phyloP scores from a whole-genome alignment of 1,140 invertebrate species.

The Cotesia glomerata region DNA sequence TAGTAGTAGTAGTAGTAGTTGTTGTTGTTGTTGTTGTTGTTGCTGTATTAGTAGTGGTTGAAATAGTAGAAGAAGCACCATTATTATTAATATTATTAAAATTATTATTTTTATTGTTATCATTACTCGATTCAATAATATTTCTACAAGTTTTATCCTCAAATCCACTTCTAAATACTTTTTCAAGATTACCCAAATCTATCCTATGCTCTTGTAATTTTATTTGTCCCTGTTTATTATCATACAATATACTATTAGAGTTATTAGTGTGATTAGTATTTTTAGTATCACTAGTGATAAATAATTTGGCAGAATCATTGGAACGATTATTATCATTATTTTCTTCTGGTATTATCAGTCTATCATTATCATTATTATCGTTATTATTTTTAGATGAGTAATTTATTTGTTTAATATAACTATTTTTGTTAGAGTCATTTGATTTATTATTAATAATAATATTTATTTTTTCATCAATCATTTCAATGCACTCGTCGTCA shows the following conservation, averaged over 20 bases:
- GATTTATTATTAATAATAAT: not conserved
- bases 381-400: conserved; percentile 6
- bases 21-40: too few relatives aligned
- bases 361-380: conserved; percentile 24
- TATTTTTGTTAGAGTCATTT: conserved; percentile 9
- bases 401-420: conserved; percentile 8
- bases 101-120: conserved; percentile 18
- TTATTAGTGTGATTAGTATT: not conserved
- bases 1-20: too few relatives aligned
- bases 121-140: conserved; percentile 41
- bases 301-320: conserved; percentile 7
- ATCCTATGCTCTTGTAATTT: conserved; percentile 52
- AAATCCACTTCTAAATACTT: conserved; percentile 49
- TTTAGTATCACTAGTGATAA: conserved; percentile 12
- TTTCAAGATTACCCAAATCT: conserved; percentile 54
- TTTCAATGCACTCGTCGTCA: conserved; percentile 41
- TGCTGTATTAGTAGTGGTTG: too few relatives aligned
- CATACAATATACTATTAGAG: not conserved
- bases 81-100: too few relatives aligned
- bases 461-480: conserved; percentile 33
- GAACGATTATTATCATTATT: conserved; percentile 27
- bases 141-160: conserved; percentile 39
- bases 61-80: too few relatives aligned
- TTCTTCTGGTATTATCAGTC: conserved; percentile 30
- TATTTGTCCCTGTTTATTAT: conserved; percentile 36